Base-by-base conservation (phyloP, 2,888 invertebrate species). In the Glaucopsyche alexis region DNA sequence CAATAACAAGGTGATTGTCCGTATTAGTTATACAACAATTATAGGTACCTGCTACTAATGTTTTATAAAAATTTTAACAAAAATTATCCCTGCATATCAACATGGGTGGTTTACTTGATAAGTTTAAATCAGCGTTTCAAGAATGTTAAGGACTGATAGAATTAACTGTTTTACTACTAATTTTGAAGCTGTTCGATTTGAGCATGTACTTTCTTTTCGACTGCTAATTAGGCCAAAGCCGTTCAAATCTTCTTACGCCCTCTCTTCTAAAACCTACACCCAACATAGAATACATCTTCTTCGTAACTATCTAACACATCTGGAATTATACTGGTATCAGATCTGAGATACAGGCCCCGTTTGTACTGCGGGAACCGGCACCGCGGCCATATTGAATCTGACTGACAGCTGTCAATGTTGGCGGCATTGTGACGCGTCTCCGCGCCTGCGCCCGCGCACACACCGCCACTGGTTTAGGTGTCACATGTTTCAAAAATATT, bases 321-420 rank as follows among this genome's bases (percentile, higher is more conserved):
- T 80, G 78, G 78, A 81, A 81, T 79, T 78, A 81, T 78, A 77
- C 80, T 79, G 81, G 80, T 79, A 81, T 82, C 80, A 80, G 84
- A 84, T 84, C 80, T 73, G 75, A 80, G 84, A 84, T 84, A 84
- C 80, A 76, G 72, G 76, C 76, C 80, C 76, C 73, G 85, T 82
- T 83, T 80, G 82, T 82, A 81, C 81, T 77, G 77, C 76, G 78
- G 79, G 83, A 88, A 90, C 92, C 90, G 91, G 91, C 87, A 80
- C 79, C 76, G 87, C 89, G 80, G 91, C 92, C 93, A 92, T 92
- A 84, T 91, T 92, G 90, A 84, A 87, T 86, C 87, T 93, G 92
- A 93, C 91, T 92, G 92, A 93, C 92, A 92, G 92, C 90, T 91
- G 92, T 93, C 92, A 92, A 89, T 90, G 90, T 89, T 87, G 91